Conservation (phyloP, 2,888 invertebrate genomes). For the Blomia tropicalis region DNA sequence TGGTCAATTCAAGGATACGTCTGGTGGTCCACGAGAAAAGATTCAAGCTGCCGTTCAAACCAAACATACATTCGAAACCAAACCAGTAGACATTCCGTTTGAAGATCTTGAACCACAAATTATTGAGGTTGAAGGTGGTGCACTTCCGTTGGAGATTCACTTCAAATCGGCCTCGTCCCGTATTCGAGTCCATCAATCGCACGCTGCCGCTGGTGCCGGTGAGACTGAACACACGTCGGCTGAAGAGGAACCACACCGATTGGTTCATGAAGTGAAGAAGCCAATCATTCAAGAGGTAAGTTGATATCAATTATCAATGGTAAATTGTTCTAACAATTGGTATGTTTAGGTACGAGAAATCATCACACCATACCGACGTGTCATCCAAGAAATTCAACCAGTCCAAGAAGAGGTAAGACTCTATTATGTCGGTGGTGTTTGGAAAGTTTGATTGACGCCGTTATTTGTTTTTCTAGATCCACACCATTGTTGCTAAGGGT, state of each 20-base stretch:
- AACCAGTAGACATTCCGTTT: conserved; percentile 21
- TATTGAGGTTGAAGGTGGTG: conserved; percentile 23
- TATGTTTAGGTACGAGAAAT: not conserved
- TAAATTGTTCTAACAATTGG: no score
- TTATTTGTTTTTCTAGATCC: not conserved
- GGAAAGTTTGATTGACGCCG: not conserved
- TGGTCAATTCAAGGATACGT: conserved; percentile 6
- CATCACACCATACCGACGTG: conserved; percentile 9
- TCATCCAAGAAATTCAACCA: not conserved
- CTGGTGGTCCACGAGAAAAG: conserved; percentile 9
- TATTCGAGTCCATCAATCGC: conserved; percentile 17
- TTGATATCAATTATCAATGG: no score
- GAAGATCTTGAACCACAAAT: conserved; percentile 22
- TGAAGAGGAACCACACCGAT: conserved; percentile 22
- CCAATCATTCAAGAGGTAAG: conserved; percentile 14
- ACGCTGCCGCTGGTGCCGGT: conserved; percentile 18
- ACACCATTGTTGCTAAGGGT: conserved; percentile 15
- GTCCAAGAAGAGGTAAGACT: not conserved
- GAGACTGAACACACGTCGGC: conserved; percentile 21
- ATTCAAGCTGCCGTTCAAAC: conserved; percentile 21
- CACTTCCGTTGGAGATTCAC: conserved; percentile 19
- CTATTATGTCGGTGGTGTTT: not conserved
- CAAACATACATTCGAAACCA: conserved; percentile 20
- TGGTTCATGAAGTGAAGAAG: conserved; percentile 4
- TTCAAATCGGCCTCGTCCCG: conserved; percentile 18